Evolutionary conservation across 2,797 vertebrate genomes (phyloP).

Genomic region (Cirrhinus mrigala): DNA sequence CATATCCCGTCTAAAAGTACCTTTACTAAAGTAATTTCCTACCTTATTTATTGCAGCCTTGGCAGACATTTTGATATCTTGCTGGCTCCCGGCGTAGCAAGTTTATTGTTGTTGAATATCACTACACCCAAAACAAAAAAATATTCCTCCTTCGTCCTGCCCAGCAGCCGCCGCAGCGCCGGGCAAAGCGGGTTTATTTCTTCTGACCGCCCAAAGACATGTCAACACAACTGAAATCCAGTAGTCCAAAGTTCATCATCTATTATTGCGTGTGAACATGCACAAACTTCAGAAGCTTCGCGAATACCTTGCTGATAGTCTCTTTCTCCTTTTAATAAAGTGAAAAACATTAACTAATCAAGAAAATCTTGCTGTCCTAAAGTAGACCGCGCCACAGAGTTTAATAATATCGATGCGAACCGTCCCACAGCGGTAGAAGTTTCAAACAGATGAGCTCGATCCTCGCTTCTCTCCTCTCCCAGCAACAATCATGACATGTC

Average conservation of each 20-base stretch:
- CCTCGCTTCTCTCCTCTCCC: conserved; percentile 61
- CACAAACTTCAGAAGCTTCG: conserved; percentile 61
- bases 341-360: neutral
- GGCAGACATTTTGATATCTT: conserved; percentile 90
- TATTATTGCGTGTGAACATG: conserved; percentile 25
- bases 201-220: conserved; percentile 77
- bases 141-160: conserved; percentile 63
- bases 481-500: conserved; percentile 79
- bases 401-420: neutral
- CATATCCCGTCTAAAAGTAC: neutral
- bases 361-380: neutral
- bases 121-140: conserved; percentile 67
- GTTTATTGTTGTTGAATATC: conserved; percentile 53
- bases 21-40: conserved; percentile 67
- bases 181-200: conserved; percentile 78
- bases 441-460: conserved; percentile 41
- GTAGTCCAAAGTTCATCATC: conserved; percentile 84
- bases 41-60: conserved; percentile 88
- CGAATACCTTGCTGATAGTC: neutral
- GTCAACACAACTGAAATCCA: conserved; percentile 72
- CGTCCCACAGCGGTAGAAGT: conserved; percentile 32
- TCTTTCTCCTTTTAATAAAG: neutral
- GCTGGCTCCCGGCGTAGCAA: conserved; percentile 61
- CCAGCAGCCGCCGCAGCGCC: conserved; percentile 83
- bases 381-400: neutral